These are phyloP conservation scores for Apocheima hispidaria DNA, from an alignment of 2,888 invertebrate genomes.

Conservation along the genomic window DNA sequence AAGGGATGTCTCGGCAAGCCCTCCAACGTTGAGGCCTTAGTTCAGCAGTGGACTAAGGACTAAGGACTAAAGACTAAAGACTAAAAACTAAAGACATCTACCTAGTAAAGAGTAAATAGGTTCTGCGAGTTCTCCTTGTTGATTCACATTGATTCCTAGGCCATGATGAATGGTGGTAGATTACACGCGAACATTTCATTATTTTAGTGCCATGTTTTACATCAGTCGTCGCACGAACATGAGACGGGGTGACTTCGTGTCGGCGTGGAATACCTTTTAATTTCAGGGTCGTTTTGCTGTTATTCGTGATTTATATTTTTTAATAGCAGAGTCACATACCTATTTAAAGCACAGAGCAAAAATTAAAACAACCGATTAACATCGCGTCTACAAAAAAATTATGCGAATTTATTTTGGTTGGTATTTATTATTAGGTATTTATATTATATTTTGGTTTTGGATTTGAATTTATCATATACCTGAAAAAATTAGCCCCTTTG, in stretches of 20 bases:
- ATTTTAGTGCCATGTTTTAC: constrained; percentile 44
- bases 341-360: too few species aligned
- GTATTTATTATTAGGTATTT: too few species aligned
- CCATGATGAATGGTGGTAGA: constrained; percentile 54
- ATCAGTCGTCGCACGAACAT: constrained; percentile 41
- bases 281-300: constrained; percentile 27
- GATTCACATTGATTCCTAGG: constrained; percentile 48
- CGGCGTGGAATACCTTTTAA: constrained; percentile 39
- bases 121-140: constrained; percentile 35
- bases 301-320: constrained; percentile 7
- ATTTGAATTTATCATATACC: too few species aligned
- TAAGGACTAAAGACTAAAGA: too few species aligned
- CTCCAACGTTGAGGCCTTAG: too few species aligned
- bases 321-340: not conserved
- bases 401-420: too few species aligned
- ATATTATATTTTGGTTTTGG: too few species aligned
- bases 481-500: too few species aligned
- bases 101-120: constrained; percentile 14
- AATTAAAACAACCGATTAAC: too few species aligned
- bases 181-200: constrained; percentile 61
- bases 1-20: too few species aligned
- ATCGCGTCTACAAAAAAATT: too few species aligned
- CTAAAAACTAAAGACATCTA: constrained; percentile 7
- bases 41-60: too few species aligned
- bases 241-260: constrained; percentile 41